Evolutionary conservation across 2,113 vertebrate genomes (phyloP).

Genomic region (Lycaon pictus): DNA sequence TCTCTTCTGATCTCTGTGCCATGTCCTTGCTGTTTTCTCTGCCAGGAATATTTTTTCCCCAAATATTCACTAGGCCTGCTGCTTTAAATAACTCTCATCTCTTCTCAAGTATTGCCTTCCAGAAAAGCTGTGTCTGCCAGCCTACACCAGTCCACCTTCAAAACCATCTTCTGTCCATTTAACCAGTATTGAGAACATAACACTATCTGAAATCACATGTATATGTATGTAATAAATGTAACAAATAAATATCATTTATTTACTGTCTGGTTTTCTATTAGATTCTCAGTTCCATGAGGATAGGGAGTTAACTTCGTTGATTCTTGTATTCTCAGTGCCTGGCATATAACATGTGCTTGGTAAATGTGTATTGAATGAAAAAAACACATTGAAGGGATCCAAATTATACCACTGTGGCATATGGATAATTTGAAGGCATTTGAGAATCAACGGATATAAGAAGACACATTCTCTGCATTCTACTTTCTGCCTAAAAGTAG

Average conservation of each 20-base stretch:
- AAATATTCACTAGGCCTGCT: not conserved
- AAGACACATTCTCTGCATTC: not conserved
- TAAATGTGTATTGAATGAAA: constrained; percentile 10
- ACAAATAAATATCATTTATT: not conserved
- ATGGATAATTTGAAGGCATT: not conserved
- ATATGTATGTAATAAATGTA: not conserved
- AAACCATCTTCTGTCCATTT: not conserved
- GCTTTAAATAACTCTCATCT: not conserved
- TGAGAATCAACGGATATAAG: not conserved
- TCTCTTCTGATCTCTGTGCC: not conserved
- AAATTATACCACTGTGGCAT: not conserved
- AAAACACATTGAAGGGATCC: constrained; percentile 12
- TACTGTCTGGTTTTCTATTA: not conserved
- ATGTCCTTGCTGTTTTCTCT: not conserved
- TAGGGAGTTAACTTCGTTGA: not conserved
- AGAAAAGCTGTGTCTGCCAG: not conserved
- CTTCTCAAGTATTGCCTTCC: not conserved
- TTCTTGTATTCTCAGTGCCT: not conserved
- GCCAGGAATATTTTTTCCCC: not conserved
- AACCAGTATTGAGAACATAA: not conserved
- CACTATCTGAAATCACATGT: not conserved
- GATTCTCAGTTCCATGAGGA: not conserved
- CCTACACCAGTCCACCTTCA: not conserved
- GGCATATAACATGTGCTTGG: constrained; percentile 6
- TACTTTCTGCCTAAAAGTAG: not conserved